phyloP scores from a whole-genome alignment of 2,888 invertebrate species.

The Aromia moschata region DNA sequence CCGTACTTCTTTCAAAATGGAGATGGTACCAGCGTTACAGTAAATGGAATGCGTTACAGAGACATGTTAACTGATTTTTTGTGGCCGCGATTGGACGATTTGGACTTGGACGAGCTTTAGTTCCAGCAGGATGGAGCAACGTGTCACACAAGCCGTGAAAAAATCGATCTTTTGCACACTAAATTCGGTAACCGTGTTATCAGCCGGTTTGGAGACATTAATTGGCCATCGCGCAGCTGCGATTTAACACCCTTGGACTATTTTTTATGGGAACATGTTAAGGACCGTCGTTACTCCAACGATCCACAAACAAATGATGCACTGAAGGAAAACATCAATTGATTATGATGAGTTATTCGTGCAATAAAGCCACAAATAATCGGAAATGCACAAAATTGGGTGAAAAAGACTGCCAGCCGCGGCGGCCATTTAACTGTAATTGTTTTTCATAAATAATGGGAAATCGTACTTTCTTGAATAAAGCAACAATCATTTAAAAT shows the following conservation, averaged over 20 bases:
- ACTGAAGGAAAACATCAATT: too few relatives aligned
- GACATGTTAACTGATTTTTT: background rate
- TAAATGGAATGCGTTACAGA: background rate
- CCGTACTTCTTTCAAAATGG: background rate
- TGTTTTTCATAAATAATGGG: too few relatives aligned
- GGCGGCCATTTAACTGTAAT: too few relatives aligned
- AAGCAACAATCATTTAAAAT: too few relatives aligned
- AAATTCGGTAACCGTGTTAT: background rate
- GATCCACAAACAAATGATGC: slow-evolving; percentile 5
- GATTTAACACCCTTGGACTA: background rate
- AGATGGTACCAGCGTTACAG: background rate
- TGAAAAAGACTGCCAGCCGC: too few relatives aligned
- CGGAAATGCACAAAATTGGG: too few relatives aligned
- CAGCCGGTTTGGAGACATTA: too few relatives aligned
- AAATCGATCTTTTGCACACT: background rate
- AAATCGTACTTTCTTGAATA: too few relatives aligned
- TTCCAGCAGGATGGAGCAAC: background rate
- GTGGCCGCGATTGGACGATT: background rate
- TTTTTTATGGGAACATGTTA: background rate
- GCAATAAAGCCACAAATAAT: too few relatives aligned
- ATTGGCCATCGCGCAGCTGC: background rate
- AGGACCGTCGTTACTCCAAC: background rate
- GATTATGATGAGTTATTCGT: too few relatives aligned
- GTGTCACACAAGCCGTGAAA: background rate
- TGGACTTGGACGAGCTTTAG: background rate